Evolutionary conservation across 2,113 vertebrate species (phyloP).

Genomic region (Actenoides lindsayi): DNA sequence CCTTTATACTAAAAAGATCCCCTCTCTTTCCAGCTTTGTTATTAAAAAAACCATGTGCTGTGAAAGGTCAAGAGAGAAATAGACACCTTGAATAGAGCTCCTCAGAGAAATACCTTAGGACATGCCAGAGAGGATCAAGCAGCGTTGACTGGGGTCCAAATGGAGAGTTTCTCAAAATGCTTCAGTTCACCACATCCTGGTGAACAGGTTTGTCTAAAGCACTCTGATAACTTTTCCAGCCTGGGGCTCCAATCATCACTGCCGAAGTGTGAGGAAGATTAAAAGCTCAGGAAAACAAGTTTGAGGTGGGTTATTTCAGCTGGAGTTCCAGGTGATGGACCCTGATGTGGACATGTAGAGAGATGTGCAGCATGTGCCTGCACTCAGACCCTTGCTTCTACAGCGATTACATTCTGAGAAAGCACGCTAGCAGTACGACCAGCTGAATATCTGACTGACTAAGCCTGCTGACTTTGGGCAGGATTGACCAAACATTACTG

Average conservation of each 20-base stretch:
- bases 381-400: neutral
- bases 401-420: accelerated
- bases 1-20: neutral
- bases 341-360: accelerated
- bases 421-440: neutral
- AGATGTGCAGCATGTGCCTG: accelerated
- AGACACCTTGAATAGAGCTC: neutral
- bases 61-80: constrained; percentile 14
- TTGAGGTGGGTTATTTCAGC: neutral
- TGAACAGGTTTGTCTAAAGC: neutral
- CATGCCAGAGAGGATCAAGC: neutral
- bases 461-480: neutral
- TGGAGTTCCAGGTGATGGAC: neutral
- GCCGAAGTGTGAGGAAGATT: neutral
- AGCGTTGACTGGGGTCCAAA: neutral
- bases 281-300: neutral
- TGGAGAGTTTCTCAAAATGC: neutral
- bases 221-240: neutral
- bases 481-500: neutral
- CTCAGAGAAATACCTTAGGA: neutral
- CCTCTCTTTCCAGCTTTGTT: neutral
- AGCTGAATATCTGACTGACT: too few relatives aligned
- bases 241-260: neutral
- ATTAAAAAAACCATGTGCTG: neutral
- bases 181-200: neutral